Conservation (phyloP, 2,888 invertebrate genomes). For the Gari tellinella region DNA sequence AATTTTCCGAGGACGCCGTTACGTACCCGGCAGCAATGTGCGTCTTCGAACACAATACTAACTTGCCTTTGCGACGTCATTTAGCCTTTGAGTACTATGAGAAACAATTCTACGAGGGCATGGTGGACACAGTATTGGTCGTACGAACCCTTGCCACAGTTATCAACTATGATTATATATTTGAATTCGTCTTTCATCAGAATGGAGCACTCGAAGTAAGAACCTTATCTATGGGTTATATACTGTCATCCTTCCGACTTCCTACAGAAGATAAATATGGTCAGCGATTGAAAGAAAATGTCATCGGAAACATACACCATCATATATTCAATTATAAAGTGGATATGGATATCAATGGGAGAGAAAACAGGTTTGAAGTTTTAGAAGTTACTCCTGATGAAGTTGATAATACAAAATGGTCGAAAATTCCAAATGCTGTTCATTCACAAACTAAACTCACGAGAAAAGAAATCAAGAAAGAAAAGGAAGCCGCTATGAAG, state of each 20-base stretch:
- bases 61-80: conserved; percentile 75
- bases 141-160: conserved; percentile 72
- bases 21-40: conserved; percentile 66
- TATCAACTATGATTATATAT: conserved; percentile 78
- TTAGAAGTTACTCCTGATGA: conserved; percentile 64
- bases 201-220: conserved; percentile 72
- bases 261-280: conserved; percentile 63
- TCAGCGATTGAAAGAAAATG: conserved; percentile 64
- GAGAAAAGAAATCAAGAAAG: conserved; percentile 57
- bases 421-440: conserved; percentile 26
- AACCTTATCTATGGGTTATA: conserved; percentile 75
- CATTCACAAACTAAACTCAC: conserved; percentile 61
- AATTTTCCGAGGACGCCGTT: conserved; percentile 39
- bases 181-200: conserved; percentile 79
- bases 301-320: conserved; percentile 75
- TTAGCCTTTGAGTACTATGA: conserved; percentile 36
- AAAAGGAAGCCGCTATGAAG: conserved; percentile 72
- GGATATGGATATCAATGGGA: conserved; percentile 74
- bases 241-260: conserved; percentile 62
- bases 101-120: conserved; percentile 69
- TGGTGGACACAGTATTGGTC: conserved; percentile 69
- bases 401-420: conserved; percentile 57
- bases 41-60: conserved; percentile 77
- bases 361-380: conserved; percentile 75
- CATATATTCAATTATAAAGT: conserved; percentile 77